A percentile compares a stretch with the other conserved stretches of the same genome.
These are phyloP conservation scores for Zeus faber DNA, from an alignment of 2,113 vertebrate species.

Conservation along the genomic window DNA sequence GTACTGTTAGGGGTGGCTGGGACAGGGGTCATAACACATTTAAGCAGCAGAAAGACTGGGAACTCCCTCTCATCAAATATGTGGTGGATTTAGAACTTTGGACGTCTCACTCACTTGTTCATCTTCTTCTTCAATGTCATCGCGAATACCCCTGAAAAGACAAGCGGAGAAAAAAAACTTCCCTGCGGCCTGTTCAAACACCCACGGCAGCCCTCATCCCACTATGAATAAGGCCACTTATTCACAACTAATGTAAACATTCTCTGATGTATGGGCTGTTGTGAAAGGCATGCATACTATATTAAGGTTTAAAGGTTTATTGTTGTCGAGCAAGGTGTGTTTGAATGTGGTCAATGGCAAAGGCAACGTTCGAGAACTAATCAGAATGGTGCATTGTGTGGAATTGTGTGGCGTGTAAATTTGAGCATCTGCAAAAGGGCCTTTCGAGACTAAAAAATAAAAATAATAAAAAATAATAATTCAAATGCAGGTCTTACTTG, in stretches of 20 bases:
- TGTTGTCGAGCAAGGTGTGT: too few species aligned
- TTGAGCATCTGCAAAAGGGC: slow-evolving; percentile 7
- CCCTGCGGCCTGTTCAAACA: slow-evolving; percentile 99
- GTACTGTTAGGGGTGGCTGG: slow-evolving; percentile 21
- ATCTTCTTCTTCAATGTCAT: slow-evolving; percentile 99
- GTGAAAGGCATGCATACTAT: slow-evolving; percentile 3
- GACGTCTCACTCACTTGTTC: slow-evolving; percentile 98
- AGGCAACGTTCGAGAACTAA: too few species aligned
- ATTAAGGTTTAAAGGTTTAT: too few species aligned
- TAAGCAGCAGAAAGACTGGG: slow-evolving; percentile 22
- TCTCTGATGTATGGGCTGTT: slow-evolving; percentile 16
- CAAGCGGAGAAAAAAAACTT: slow-evolving; percentile 99
- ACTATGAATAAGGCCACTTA: too few species aligned
- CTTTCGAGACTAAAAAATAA: slow-evolving; percentile 14
- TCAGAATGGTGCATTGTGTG: not conserved
- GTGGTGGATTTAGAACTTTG: slow-evolving; percentile 83
- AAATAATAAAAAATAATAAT: slow-evolving; percentile 12
- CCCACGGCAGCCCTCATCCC: slow-evolving; percentile 76
- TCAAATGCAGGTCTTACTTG: slow-evolving; percentile 98
- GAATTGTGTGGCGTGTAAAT: not conserved
- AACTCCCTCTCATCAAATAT: too few species aligned
- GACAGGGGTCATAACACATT: slow-evolving; percentile 19
- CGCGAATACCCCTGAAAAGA: slow-evolving; percentile 99
- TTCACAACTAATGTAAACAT: slow-evolving; percentile 35
- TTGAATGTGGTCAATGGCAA: too few species aligned